A percentile compares a stretch with the other conserved stretches of the same genome.
phyloP scores from a whole-genome alignment of 2,888 invertebrate species.

The Cactoblastis cactorum region DNA sequence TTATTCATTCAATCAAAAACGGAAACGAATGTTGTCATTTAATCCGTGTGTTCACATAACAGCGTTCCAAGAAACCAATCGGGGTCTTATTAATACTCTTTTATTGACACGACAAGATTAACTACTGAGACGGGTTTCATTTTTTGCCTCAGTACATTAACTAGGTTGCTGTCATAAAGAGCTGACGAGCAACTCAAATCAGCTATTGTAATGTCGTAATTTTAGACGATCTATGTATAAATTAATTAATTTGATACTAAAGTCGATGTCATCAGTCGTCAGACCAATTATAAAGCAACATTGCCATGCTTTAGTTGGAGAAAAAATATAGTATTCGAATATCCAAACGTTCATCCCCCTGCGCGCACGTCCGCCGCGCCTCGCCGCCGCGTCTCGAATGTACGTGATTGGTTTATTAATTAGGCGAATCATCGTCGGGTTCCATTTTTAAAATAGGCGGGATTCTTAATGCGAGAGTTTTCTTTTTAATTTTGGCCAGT shows the following conservation, averaged over 20 bases:
- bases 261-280: conserved; percentile 63
- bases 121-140: conserved; percentile 29
- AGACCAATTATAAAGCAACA: conserved; percentile 73
- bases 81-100: conserved; percentile 46
- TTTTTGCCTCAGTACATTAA: conserved; percentile 32
- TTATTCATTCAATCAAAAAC: conserved; percentile 50
- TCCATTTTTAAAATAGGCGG: conserved; percentile 78
- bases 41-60: conserved; percentile 47
- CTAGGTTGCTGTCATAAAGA: conserved; percentile 10
- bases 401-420: conserved; percentile 80
- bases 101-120: conserved; percentile 51
- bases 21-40: conserved; percentile 52
- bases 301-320: conserved; percentile 68
- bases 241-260: conserved; percentile 52
- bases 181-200: background rate
- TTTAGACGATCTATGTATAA: conserved; percentile 40
- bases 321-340: conserved; percentile 78
- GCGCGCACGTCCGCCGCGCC: conserved; percentile 77
- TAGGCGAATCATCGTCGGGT: conserved; percentile 76
- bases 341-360: conserved; percentile 75
- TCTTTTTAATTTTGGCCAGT: conserved; percentile 75
- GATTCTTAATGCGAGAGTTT: conserved; percentile 75
- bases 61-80: conserved; percentile 47
- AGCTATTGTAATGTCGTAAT: conserved; percentile 11
- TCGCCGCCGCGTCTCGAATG: conserved; percentile 77